Evolutionary conservation across 2,797 vertebrate species (phyloP).

Genomic region (Podargus strigoides): DNA sequence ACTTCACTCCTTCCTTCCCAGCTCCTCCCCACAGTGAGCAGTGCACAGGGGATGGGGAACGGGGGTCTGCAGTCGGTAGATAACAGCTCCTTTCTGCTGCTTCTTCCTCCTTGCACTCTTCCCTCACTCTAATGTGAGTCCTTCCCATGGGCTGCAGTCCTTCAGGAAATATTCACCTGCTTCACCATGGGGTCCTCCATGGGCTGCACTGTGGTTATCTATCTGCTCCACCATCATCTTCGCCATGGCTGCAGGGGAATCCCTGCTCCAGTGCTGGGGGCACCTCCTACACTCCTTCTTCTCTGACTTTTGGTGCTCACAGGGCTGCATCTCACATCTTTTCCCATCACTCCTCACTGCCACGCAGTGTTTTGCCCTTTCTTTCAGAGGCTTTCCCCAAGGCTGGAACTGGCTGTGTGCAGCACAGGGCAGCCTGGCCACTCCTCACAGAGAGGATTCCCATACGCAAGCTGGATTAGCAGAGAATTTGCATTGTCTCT

Average conservation of each 20-base stretch:
- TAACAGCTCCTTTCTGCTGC: not conserved
- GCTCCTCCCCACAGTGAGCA: not conserved
- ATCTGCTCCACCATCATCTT: not conserved
- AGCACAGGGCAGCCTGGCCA: rapidly evolving
- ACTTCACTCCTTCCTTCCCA: not conserved
- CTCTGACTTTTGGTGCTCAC: not conserved
- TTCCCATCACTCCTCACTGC: not conserved
- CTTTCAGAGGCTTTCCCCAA: rapidly evolving
- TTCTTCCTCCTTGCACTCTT: not conserved
- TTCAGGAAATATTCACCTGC: not conserved
- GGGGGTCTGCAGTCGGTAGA: rapidly evolving
- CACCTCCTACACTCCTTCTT: not conserved
- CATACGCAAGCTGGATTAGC: not conserved
- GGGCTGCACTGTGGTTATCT: not conserved
- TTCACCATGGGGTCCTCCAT: not conserved
- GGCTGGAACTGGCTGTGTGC: not conserved
- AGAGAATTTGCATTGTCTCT: not conserved
- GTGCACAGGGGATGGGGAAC: not conserved
- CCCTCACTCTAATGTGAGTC: not conserved
- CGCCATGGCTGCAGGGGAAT: not conserved
- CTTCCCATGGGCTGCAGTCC: not conserved
- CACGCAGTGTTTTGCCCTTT: not conserved
- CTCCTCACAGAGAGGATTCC: not conserved
- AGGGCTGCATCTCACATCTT: not conserved
- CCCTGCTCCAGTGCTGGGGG: not conserved